These are phyloP conservation scores for Chloroceryle aenea DNA, from an alignment of 2,113 vertebrate genomes.

Conservation along the genomic window DNA sequence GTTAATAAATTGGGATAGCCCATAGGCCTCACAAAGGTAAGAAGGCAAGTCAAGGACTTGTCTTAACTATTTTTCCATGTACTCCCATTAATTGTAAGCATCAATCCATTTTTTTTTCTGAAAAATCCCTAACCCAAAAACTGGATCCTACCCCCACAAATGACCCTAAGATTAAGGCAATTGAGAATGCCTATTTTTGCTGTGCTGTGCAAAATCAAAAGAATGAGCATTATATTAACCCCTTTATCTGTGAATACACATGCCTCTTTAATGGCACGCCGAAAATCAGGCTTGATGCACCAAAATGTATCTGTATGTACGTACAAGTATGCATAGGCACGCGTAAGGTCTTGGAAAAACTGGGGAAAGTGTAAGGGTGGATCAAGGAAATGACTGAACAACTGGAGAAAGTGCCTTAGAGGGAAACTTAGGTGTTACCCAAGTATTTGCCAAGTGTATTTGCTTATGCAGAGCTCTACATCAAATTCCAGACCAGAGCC, in stretches of 20 bases:
- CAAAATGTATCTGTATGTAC: not conserved
- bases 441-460: slow-evolving; percentile 39
- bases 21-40: not conserved
- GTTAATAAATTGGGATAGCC: not conserved
- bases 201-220: not conserved
- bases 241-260: not conserved
- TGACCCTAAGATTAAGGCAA: not conserved
- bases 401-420: slow-evolving; percentile 39
- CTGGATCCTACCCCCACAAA: not conserved
- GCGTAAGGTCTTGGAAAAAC: not conserved
- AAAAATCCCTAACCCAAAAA: not conserved
- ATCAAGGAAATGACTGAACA: slow-evolving; percentile 39
- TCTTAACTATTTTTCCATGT: not conserved
- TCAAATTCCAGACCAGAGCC: slow-evolving; percentile 45
- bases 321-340: not conserved
- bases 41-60: not conserved
- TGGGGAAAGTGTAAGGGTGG: slow-evolving; percentile 10
- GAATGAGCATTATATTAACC: not conserved
- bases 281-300: not conserved
- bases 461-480: slow-evolving; percentile 31
- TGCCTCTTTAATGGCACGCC: not conserved
- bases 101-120: not conserved
- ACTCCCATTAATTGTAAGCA: not conserved
- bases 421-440: slow-evolving; percentile 23
- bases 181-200: not conserved